phyloP scores from a whole-genome alignment of 2,113 vertebrate genomes.

The Rousettus leschenaultii region DNA sequence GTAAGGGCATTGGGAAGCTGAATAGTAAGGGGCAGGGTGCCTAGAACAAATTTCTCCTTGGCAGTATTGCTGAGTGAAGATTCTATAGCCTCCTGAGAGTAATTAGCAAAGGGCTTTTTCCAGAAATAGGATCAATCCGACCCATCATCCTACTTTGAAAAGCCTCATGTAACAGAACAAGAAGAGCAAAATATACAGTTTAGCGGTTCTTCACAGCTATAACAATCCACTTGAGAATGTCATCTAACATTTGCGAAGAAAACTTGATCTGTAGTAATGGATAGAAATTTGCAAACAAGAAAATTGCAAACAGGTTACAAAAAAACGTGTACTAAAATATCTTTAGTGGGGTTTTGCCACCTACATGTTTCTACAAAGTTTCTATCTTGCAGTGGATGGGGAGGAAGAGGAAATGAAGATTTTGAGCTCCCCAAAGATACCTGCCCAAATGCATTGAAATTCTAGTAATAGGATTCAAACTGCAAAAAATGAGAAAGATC shows the following conservation, averaged over 20 bases:
- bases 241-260: background rate
- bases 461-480: background rate
- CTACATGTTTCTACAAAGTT: background rate
- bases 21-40: background rate
- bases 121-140: background rate
- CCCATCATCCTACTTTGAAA: background rate
- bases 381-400: background rate
- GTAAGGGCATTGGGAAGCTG: background rate
- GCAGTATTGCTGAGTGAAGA: background rate
- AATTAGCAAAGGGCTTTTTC: background rate
- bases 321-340: conserved; percentile 10
- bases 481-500: background rate
- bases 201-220: background rate
- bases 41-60: background rate
- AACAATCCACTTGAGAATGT: background rate
- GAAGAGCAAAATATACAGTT: background rate
- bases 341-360: background rate
- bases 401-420: background rate
- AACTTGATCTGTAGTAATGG: background rate
- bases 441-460: background rate
- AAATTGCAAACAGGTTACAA: background rate
- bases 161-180: background rate
- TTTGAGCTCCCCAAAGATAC: background rate
- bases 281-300: background rate
- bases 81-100: background rate